Evolutionary conservation across 2,888 invertebrate species (phyloP).

Genomic region (Acrobeloides nanus): DNA sequence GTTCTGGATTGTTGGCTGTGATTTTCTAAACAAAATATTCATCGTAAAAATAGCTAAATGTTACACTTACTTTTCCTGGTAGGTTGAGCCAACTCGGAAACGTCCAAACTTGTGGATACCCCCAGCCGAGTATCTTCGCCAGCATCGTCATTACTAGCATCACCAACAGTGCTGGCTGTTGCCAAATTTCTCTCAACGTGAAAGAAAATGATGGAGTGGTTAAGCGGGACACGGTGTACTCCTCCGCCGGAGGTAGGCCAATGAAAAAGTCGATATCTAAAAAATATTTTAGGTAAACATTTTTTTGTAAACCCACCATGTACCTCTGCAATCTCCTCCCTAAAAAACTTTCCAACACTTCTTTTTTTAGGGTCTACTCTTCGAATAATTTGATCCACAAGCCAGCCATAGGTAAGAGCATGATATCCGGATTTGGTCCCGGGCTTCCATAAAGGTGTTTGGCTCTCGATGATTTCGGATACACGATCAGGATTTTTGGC

Average conservation of each 20-base stretch:
- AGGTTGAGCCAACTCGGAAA: too few species aligned
- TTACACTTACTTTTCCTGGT: too few species aligned
- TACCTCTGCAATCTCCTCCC: constrained; percentile 46
- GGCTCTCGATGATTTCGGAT: too few species aligned
- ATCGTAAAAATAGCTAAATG: too few species aligned
- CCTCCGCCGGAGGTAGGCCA: constrained; percentile 47
- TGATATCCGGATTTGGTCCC: constrained; percentile 55
- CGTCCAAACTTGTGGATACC: too few species aligned
- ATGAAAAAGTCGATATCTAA: constrained; percentile 53
- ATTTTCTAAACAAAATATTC: too few species aligned
- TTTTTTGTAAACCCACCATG: too few species aligned
- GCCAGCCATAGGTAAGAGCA: constrained; percentile 56
- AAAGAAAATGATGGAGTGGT: constrained; percentile 35
- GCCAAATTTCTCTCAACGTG: constrained; percentile 41
- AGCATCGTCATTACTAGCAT: constrained; percentile 45
- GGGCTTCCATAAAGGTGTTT: too few species aligned
- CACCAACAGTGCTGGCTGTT: constrained; percentile 38
- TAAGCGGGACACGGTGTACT: constrained; percentile 49
- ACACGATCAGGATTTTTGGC: too few species aligned
- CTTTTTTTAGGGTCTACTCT: constrained; percentile 54
- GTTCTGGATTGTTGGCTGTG: constrained; percentile 48
- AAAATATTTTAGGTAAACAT: too few species aligned
- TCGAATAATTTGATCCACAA: constrained; percentile 55
- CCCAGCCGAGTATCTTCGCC: too few species aligned
- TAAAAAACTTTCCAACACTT: constrained; percentile 54